Conservation (phyloP, 2,888 invertebrate genomes). For the Caprella mutica region DNA sequence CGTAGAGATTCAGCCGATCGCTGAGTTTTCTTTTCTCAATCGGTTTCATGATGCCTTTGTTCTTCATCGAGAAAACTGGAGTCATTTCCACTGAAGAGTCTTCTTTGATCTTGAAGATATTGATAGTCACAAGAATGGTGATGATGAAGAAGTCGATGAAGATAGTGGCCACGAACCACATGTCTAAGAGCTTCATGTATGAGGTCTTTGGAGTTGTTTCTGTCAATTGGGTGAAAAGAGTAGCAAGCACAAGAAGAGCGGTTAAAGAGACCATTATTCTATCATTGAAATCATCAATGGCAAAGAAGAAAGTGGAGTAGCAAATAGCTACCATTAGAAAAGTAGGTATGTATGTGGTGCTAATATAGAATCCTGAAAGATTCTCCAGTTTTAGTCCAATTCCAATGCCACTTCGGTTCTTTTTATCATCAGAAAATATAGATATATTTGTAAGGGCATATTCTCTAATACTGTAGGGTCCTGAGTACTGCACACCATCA, state of each 20-base stretch:
- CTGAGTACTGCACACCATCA: slow-evolving; percentile 16
- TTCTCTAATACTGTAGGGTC: slow-evolving; percentile 20
- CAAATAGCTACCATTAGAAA: slow-evolving; percentile 31
- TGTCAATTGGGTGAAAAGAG: slow-evolving; percentile 28
- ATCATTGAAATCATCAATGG: slow-evolving; percentile 29
- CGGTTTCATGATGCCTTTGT: no score
- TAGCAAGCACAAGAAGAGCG: slow-evolving; percentile 28
- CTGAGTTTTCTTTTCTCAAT: no score
- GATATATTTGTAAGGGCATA: slow-evolving; percentile 13
- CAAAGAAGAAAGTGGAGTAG: slow-evolving; percentile 26
- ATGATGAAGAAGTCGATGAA: slow-evolving; percentile 27
- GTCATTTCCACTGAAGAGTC: neutral
- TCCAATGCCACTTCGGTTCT: slow-evolving; percentile 22
- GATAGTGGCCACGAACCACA: slow-evolving; percentile 31
- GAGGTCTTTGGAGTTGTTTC: slow-evolving; percentile 25
- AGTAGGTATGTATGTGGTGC: slow-evolving; percentile 29
- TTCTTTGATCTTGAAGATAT: slow-evolving; percentile 18
- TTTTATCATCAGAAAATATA: slow-evolving; percentile 13
- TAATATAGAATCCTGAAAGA: slow-evolving; percentile 28
- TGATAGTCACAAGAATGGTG: slow-evolving; percentile 21
- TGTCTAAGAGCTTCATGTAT: slow-evolving; percentile 28
- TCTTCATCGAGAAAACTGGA: no score
- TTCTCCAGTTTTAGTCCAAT: slow-evolving; percentile 19
- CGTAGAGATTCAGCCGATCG: no score
- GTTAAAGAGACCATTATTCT: slow-evolving; percentile 33